Conservation (phyloP, 2,888 invertebrate genomes). For the Junonia oenone region DNA sequence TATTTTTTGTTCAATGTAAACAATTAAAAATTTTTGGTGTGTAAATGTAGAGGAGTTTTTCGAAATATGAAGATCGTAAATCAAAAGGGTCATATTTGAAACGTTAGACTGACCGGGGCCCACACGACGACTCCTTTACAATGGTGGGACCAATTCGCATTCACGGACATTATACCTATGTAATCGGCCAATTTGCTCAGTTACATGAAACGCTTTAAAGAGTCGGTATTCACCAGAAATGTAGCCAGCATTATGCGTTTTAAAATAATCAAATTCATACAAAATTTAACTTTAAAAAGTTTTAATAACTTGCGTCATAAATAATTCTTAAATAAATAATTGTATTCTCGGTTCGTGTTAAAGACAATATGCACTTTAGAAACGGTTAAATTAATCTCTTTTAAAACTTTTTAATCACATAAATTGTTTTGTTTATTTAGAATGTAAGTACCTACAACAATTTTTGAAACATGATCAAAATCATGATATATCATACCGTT, state of each 20-base stretch:
- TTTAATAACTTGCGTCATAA: background rate
- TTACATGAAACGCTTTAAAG: conserved; percentile 33
- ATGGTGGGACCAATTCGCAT: conserved; percentile 68
- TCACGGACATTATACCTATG: conserved; percentile 35
- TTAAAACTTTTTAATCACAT: background rate
- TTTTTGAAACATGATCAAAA: conserved; percentile 10
- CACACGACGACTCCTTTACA: conserved; percentile 47
- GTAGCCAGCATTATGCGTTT: background rate
- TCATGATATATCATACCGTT: conserved; percentile 28
- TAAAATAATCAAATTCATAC: background rate
- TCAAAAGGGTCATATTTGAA: background rate
- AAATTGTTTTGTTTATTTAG: background rate
- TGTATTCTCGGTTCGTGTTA: conserved; percentile 12
- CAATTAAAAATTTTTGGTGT: conserved; percentile 15
- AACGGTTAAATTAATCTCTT: background rate
- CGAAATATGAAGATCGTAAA: background rate
- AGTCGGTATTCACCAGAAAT: background rate
- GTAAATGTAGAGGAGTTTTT: conserved; percentile 26
- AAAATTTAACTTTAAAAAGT: background rate
- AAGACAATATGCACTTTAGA: conserved; percentile 9
- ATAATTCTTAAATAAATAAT: background rate
- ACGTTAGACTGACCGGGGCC: conserved; percentile 11
- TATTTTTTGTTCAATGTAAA: background rate
- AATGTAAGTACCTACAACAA: background rate
- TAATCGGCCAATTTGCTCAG: conserved; percentile 34